These are phyloP conservation scores for Ferdinandea cuprea DNA, from an alignment of 2,888 invertebrate species.

Conservation along the genomic window DNA sequence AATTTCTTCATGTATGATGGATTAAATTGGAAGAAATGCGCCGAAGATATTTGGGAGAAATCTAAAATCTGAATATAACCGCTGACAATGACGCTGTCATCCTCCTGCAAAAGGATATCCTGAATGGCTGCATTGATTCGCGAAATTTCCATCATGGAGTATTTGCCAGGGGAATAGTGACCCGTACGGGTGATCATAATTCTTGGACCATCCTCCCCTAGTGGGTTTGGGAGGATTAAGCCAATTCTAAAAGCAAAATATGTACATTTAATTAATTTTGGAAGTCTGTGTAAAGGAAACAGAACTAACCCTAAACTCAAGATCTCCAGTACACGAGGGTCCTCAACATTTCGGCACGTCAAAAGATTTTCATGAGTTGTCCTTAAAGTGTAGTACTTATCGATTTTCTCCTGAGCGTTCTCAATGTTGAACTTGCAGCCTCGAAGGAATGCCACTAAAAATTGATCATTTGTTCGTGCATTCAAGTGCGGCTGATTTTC, in stretches of 20 bases:
- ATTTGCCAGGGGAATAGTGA: slow-evolving; percentile 83
- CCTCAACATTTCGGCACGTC: slow-evolving; percentile 78
- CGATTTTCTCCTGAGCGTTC: slow-evolving; percentile 84
- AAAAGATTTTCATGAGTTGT: slow-evolving; percentile 85
- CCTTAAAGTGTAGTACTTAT: slow-evolving; percentile 85
- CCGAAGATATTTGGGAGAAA: slow-evolving; percentile 84
- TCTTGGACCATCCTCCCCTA: slow-evolving; percentile 83
- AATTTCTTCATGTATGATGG: slow-evolving; percentile 86
- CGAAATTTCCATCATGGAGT: slow-evolving; percentile 83
- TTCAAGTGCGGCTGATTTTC: slow-evolving; percentile 83
- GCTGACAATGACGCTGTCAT: slow-evolving; percentile 85
- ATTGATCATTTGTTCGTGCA: slow-evolving; percentile 82
- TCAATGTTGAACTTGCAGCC: slow-evolving; percentile 85
- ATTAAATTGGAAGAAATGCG: slow-evolving; percentile 85
- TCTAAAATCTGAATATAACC: slow-evolving; percentile 85
- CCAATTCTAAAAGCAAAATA: slow-evolving; percentile 76
- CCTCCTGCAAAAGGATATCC: slow-evolving; percentile 86
- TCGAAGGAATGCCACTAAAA: slow-evolving; percentile 84
- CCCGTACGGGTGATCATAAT: slow-evolving; percentile 84
- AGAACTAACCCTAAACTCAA: slow-evolving; percentile 78
- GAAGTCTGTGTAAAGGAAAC: too few species aligned
- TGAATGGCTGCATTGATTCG: slow-evolving; percentile 84
- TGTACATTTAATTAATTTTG: background rate
- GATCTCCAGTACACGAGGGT: slow-evolving; percentile 77
- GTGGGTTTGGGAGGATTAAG: slow-evolving; percentile 79